A percentile compares a stretch with the other conserved stretches of the same genome.
phyloP scores from a whole-genome alignment of 1,140 invertebrate genomes.

The Meteorus sp. region DNA sequence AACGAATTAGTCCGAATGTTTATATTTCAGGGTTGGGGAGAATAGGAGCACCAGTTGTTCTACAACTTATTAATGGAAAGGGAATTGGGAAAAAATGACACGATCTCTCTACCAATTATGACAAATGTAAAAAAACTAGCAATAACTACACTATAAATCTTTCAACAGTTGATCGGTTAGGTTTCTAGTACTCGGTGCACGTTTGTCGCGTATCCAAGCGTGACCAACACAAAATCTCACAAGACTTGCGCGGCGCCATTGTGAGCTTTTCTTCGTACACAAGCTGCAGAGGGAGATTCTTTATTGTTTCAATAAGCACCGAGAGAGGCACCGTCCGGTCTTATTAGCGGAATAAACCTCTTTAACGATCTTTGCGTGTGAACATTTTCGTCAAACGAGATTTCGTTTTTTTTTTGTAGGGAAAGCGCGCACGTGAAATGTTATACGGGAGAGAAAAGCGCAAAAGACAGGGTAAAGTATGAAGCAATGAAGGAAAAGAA shows the following conservation, averaged over 20 bases:
- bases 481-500: constrained; percentile 28
- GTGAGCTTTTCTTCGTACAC: constrained; percentile 26
- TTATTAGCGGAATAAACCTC: constrained; percentile 62
- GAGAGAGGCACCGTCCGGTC: constrained; percentile 53
- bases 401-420: no score
- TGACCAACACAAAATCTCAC: constrained; percentile 37
- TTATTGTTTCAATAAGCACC: constrained; percentile 62
- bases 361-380: constrained; percentile 49
- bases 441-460: constrained; percentile 12
- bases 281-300: constrained; percentile 43
- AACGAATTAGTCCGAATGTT: no score
- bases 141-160: constrained; percentile 53
- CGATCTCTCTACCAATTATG: no score
- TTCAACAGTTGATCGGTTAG: constrained; percentile 44
- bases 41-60: no score
- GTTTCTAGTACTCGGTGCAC: constrained; percentile 43
- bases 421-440: constrained; percentile 18
- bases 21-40: no score
- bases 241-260: constrained; percentile 37
- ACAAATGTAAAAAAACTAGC: no score
- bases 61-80: no score
- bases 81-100: no score
- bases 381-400: constrained; percentile 26
- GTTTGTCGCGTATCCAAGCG: constrained; percentile 40
- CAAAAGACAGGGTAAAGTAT: constrained; percentile 26